Conservation (phyloP, 35 echinoderm and acorn worm genomes). For the Stichopus chloronotus region DNA sequence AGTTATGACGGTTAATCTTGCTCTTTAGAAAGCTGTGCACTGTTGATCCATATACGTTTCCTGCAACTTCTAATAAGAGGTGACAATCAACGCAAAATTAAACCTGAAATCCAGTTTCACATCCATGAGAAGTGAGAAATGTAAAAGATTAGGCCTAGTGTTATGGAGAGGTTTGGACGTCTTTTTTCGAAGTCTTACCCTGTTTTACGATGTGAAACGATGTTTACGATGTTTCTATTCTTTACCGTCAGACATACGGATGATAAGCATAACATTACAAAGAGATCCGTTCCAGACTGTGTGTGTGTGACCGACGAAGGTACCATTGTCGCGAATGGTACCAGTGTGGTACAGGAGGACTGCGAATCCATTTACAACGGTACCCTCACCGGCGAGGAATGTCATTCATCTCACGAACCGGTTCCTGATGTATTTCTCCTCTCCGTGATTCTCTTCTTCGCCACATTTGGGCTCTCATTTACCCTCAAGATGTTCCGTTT, state of each 20-base stretch:
- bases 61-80: no score
- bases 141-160: no score
- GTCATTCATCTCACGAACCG: conserved; percentile 33
- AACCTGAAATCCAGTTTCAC: no score
- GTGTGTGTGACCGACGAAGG: conserved; percentile 64
- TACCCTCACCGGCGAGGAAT: conserved; percentile 62
- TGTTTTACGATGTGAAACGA: not conserved
- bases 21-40: no score
- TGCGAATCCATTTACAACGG: conserved; percentile 66
- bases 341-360: conserved; percentile 64
- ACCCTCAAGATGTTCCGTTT: conserved; percentile 82
- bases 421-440: conserved; percentile 88
- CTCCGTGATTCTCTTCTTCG: conserved; percentile 77
- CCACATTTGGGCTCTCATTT: conserved; percentile 74
- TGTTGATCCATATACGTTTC: no score
- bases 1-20: no score
- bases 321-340: conserved; percentile 28
- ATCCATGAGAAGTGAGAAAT: no score
- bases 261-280: not conserved
- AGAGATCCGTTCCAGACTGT: conserved; percentile 49
- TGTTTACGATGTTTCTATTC: not conserved
- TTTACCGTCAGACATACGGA: not conserved
- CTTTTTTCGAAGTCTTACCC: no score
- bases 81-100: no score
- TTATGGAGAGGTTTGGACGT: no score